Base-by-base conservation (phyloP, 1,140 invertebrate species). In the Yoshiicerus persimilis region DNA sequence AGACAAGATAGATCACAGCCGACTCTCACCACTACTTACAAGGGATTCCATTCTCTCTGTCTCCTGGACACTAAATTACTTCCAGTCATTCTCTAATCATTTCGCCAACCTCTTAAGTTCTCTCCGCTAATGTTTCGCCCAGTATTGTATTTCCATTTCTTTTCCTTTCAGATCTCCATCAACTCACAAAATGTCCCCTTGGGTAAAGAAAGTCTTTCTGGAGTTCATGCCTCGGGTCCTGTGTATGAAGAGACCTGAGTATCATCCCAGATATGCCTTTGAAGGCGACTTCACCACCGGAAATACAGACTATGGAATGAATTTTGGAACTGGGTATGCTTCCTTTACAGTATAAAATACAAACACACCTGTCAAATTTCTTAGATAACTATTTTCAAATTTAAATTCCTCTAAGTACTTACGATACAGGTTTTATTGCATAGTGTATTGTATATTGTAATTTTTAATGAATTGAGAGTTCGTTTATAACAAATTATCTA, bases 131-230 rank as follows among this genome's bases (percentile, higher is more conserved):
- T 56, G 47, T 56, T n/a, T n/a, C n/a, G 20, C 16, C 5, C 47
- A 56, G 47, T 80, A 32, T 86, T 23, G 85, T 11, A 30, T 41
- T 75, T 75, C 64, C 16, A 32, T 25, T 47, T 41, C 87, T 91
- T 87, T 80, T 86, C 86, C 89, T 91, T 85, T 70, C 91, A 97
- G 97, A 92, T 99, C 98, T 5, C 98, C 99, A 32, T 97, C 98
- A 13, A 99, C 98, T 0, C 98, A 99, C 93, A 96, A 96, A 90
- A 98, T 99, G 97, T 96, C 97, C 0, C 96, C 96, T 0, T 96
- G 96, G 95, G 96, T 98, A 90, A 95, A 95, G 91, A 95, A 85
- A 64, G 93, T 99, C 86, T 99, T 99, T 93, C 93, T 98, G 10
- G 95, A 97, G 91, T 95, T 97, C 91, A 97, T 98, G 96, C 97